phyloP scores from a whole-genome alignment of 2,888 invertebrate genomes.

The Cepaea hortensis region DNA sequence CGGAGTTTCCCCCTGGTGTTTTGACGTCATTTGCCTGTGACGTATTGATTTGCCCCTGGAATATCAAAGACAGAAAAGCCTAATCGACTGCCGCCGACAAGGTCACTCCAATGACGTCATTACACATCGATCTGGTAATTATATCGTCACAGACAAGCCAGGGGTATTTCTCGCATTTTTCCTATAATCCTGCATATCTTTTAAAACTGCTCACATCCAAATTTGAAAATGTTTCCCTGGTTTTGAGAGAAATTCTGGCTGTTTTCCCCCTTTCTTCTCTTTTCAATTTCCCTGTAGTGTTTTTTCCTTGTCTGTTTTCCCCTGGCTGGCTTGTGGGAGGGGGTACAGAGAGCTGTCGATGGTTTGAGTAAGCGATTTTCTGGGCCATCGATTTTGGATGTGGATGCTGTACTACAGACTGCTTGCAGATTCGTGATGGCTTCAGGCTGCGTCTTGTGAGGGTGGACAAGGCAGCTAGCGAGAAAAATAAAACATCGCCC shows the following conservation, averaged over 20 bases:
- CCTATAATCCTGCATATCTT: neutral
- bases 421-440: neutral
- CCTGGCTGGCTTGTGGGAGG: neutral
- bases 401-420: neutral
- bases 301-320: neutral
- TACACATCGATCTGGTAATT: slow-evolving; percentile 23
- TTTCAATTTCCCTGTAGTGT: neutral
- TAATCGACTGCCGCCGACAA: neutral
- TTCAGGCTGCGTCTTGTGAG: neutral
- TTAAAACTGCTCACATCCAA: neutral
- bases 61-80: slow-evolving; percentile 34
- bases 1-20: slow-evolving; percentile 5
- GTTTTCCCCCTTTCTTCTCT: neutral
- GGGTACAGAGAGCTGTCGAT: neutral
- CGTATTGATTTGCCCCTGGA: slow-evolving; percentile 24
- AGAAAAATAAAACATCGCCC: neutral
- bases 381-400: slow-evolving; percentile 8
- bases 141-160: slow-evolving; percentile 13
- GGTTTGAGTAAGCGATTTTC: neutral
- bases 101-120: slow-evolving; percentile 38
- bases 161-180: neutral
- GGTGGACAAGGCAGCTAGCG: neutral
- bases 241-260: slow-evolving; percentile 1
- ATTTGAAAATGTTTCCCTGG: slow-evolving; percentile 23
- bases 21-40: slow-evolving; percentile 28